Evolutionary conservation across 2,888 invertebrate genomes (phyloP), one percentile per base, ranked within the genome.

Genomic region (Perizoma affinitatum): DNA sequence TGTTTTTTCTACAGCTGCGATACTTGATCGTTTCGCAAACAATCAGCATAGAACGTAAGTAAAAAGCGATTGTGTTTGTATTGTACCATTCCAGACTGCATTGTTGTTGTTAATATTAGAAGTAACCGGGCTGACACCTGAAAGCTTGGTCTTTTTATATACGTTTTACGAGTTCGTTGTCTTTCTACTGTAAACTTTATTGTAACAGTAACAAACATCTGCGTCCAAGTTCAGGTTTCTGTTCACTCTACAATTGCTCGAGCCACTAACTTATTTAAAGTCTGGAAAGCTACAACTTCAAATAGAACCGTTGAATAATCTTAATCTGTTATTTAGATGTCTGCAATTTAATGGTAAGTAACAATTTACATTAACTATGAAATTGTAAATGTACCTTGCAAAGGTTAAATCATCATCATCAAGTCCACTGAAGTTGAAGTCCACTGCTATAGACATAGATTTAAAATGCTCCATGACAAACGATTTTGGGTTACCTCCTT

Each of bases 91-190:
- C 49, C 53, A 63, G 51, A 44, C 54, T 46, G 49, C 49, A 60
- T 70, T 65, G 70, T 71, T 66, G 58, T 70, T 65, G 70, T 71
- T 66, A 62, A 54, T 44, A 56, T 55, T 34, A 55, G 52, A 54
- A 40, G 53, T 60, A 49, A 65, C 65, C 69, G 66, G 57, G 61
- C 64, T 63, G 62, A 68, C 67, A 76, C 74, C 75, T 73, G 74
- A 69, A 77, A 72, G 70, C 71, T 67, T 69, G 71, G 69, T 78
- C 80, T 85, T 86, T 76, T 85, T 76, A 84, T 76, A 79, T 69
- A 64, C 69, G 68, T 87, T 91, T 91, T 86, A 92, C 83, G 91
- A 88, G 91, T 88, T 90, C 90, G 80, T 90, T 90, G 90, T 90
- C 90, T 86, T 83, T 86, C 80, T 80, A 78, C 75, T 75, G 76